These are phyloP conservation scores for Meteorus colon DNA, from an alignment of 2,888 invertebrate species.

Conservation along the genomic window DNA sequence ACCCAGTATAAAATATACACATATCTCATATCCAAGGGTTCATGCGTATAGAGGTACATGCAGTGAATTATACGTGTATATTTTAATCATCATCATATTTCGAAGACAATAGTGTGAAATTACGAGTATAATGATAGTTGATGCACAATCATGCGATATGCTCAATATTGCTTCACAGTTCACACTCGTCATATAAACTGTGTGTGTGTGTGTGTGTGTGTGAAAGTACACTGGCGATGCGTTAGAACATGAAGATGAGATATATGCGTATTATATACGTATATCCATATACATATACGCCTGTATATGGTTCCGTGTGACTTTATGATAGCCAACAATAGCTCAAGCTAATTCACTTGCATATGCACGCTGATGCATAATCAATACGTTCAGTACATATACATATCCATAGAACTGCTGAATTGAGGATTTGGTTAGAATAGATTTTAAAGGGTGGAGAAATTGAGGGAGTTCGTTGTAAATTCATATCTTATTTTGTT, in stretches of 20 bases:
- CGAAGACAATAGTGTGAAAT: neutral
- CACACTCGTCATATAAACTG: neutral
- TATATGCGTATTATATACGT: conserved; percentile 15
- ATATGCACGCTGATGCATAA: neutral
- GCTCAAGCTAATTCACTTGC: no score
- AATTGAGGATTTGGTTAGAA: no score
- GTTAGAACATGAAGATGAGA: conserved; percentile 31
- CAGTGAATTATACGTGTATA: neutral
- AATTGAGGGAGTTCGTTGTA: no score
- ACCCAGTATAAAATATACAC: neutral
- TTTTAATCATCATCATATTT: neutral
- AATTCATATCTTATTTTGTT: no score
- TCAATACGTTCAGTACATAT: neutral
- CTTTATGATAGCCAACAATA: conserved; percentile 6
- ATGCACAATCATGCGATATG: conserved; percentile 18
- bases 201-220: neutral
- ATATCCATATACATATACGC: no score
- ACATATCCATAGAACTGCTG: neutral
- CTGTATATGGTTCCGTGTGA: conserved; percentile 18
- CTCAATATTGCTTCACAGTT: neutral
- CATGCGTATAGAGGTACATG: neutral
- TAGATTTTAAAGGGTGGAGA: no score
- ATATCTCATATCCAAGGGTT: neutral
- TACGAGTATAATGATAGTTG: neutral
- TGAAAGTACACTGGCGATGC: neutral